Percentiles rank a stretch among this genome's conserved stretches.
Conservation (phyloP, 2,113 vertebrate species). For the Mungos mungo region DNA sequence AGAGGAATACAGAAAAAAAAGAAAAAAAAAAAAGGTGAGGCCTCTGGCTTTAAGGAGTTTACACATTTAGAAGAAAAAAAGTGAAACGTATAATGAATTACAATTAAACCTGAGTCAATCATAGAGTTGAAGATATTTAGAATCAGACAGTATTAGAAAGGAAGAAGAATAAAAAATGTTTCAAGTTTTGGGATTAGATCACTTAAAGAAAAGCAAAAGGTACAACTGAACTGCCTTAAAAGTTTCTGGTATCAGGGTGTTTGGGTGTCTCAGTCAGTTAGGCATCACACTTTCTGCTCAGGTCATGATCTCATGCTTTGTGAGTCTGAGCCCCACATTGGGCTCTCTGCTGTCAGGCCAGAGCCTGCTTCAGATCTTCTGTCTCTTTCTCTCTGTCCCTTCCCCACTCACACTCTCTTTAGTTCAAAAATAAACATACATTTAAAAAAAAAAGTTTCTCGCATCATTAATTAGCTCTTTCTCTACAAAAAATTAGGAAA, state of each 20-base stretch:
- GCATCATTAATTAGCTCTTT: background rate
- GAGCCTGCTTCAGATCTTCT: too few species aligned
- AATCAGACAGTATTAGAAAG: background rate
- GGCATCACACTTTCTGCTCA: too few species aligned
- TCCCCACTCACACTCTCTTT: too few species aligned
- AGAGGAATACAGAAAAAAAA: background rate
- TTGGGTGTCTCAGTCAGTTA: too few species aligned
- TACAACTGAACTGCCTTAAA: background rate
- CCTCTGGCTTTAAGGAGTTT: background rate
- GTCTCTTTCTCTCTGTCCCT: too few species aligned
- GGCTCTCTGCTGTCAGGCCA: too few species aligned
- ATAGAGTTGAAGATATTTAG: slow-evolving; percentile 7
- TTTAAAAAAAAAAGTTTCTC: background rate
- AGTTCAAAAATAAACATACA: too few species aligned
- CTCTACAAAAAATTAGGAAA: background rate
- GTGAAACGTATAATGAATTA: slow-evolving; percentile 23
- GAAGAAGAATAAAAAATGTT: background rate
- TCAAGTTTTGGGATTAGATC: background rate
- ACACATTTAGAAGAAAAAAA: slow-evolving; percentile 12
- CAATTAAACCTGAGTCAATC: background rate
- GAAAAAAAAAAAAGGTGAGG: background rate
- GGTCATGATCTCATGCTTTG: too few species aligned
- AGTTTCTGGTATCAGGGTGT: background rate
- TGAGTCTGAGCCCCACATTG: too few species aligned
- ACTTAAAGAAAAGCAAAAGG: slow-evolving; percentile 25